These are phyloP conservation scores for Tetragonula clypearis DNA, from an alignment of 1,140 invertebrate species.

Conservation along the genomic window DNA sequence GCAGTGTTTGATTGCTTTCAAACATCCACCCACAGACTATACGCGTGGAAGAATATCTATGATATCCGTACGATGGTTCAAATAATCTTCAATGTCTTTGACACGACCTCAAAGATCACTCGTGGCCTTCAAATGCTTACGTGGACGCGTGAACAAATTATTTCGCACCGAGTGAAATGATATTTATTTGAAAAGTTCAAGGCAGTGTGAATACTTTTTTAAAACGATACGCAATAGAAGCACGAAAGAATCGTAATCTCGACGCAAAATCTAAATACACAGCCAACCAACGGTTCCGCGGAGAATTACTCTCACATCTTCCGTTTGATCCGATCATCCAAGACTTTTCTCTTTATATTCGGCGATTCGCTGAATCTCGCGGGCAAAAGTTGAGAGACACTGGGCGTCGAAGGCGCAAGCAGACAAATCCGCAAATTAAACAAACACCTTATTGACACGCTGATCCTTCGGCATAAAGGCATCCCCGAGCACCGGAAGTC, in stretches of 20 bases:
- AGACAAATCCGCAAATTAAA: conserved; percentile 76
- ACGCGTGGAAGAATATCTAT: not conserved
- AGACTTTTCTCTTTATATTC: not conserved
- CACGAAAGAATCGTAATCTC: no score
- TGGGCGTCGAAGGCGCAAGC: conserved; percentile 34
- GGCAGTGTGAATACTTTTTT: not conserved
- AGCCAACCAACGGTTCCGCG: not conserved
- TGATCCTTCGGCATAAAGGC: conserved; percentile 70
- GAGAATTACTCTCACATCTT: not conserved
- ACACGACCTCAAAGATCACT: not conserved
- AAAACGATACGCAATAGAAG: not conserved
- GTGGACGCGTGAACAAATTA: not conserved
- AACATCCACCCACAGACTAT: not conserved
- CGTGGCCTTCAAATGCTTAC: not conserved
- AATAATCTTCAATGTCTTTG: not conserved
- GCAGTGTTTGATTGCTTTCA: not conserved
- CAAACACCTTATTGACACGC: conserved; percentile 77
- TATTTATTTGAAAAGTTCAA: not conserved
- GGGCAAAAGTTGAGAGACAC: conserved; percentile 38
- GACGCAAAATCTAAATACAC: not conserved
- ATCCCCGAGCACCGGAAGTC: conserved; percentile 11
- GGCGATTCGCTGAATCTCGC: not conserved
- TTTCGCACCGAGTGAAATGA: not conserved
- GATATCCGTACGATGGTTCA: no score
- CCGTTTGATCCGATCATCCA: not conserved